Percentiles rank a stretch among this genome's conserved stretches.
Evolutionary conservation across 2,797 vertebrate genomes (phyloP).

Genomic region (Aphelocoma californica): DNA sequence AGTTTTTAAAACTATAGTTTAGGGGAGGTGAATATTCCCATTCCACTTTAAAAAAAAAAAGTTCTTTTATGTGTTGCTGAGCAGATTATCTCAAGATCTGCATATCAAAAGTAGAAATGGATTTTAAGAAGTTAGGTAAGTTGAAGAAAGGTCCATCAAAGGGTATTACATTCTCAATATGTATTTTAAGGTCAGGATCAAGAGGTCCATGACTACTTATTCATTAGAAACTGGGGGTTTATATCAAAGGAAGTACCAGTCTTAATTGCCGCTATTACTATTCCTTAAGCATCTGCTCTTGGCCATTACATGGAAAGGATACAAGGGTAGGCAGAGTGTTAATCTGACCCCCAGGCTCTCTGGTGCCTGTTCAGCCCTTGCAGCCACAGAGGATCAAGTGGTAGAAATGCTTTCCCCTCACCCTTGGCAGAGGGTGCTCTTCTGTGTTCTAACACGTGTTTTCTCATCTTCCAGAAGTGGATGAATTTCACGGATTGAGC

Average conservation of each 20-base stretch:
- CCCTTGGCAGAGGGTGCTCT: not conserved
- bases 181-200: not conserved
- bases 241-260: not conserved
- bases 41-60: not conserved
- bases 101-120: not conserved
- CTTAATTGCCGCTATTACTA: not conserved
- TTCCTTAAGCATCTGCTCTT: not conserved
- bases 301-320: not conserved
- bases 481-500: constrained; percentile 25
- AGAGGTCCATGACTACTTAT: not conserved
- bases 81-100: not conserved
- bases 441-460: not conserved
- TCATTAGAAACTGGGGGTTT: not conserved
- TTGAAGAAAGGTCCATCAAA: not conserved
- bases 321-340: not conserved
- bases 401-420: not conserved
- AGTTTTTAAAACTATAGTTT: not conserved
- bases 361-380: constrained; percentile 8
- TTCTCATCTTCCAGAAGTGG: constrained; percentile 2
- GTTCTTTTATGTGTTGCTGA: not conserved
- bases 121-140: not conserved
- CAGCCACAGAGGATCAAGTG: not conserved
- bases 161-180: not conserved
- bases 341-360: not conserved
- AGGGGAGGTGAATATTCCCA: not conserved